phyloP scores from a whole-genome alignment of 2,113 vertebrate genomes.

The Suncus etruscus region DNA sequence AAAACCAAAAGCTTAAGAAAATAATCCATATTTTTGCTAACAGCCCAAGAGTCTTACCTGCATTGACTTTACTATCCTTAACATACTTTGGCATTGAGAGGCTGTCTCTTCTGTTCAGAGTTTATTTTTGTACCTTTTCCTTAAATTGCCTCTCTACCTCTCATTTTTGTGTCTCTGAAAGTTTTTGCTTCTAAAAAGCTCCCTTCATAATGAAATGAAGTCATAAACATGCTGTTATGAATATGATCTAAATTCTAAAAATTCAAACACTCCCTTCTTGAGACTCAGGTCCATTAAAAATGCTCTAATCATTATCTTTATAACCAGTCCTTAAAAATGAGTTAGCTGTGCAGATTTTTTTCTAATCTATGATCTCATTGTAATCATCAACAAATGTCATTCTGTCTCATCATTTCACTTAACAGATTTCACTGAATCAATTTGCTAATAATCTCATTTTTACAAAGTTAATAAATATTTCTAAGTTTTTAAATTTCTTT shows the following conservation, averaged over 20 bases:
- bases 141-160: background rate
- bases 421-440: background rate
- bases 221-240: background rate
- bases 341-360: background rate
- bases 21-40: background rate
- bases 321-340: background rate
- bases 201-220: background rate
- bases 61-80: background rate
- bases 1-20: background rate
- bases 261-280: background rate
- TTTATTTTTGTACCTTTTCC: background rate
- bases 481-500: conserved; percentile 45
- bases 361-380: background rate
- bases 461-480: conserved; percentile 34
- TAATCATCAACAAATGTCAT: background rate
- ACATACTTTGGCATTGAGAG: background rate
- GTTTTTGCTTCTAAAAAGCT: background rate
- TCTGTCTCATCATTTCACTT: background rate
- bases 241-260: background rate
- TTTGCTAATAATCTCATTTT: background rate
- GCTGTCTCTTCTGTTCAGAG: too few relatives aligned
- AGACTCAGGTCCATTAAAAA: background rate
- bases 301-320: background rate
- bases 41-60: background rate
- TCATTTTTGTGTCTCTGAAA: background rate